Evolutionary conservation across 2,888 invertebrate genomes (phyloP).

Genomic region (Eutolmus rufibarbis): DNA sequence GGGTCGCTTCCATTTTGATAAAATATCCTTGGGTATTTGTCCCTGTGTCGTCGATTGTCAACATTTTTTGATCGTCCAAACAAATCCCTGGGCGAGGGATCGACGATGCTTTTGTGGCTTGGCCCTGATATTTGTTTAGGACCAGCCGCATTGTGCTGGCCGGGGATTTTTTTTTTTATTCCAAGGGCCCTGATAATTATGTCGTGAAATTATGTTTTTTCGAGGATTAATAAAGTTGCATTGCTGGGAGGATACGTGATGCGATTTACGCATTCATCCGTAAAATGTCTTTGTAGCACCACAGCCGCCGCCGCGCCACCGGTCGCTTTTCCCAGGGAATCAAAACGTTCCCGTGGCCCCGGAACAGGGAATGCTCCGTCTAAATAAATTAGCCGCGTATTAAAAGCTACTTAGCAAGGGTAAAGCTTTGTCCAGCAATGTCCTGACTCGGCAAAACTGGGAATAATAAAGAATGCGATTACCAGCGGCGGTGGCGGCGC

Average conservation of each 20-base stretch:
- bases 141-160: not conserved
- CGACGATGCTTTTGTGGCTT: not conserved
- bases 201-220: conserved; percentile 39
- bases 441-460: conserved; percentile 5
- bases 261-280: conserved; percentile 26
- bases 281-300: conserved; percentile 3
- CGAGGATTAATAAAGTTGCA: conserved; percentile 32
- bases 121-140: conserved; percentile 29
- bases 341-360: not conserved
- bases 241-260: conserved; percentile 7
- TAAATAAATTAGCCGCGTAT: not conserved
- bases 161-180: not conserved
- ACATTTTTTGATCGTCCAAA: conserved; percentile 15
- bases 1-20: conserved; percentile 20
- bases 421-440: conserved; percentile 13
- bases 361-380: not conserved
- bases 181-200: not conserved
- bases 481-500: not conserved
- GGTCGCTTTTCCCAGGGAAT: not conserved
- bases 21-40: conserved; percentile 6
- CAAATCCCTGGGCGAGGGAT: not conserved
- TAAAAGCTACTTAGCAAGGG: conserved; percentile 15
- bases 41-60: conserved; percentile 3
- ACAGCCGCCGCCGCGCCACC: not conserved
- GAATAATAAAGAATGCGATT: conserved; percentile 36